A percentile compares a stretch with the other conserved stretches of the same genome.
Evolutionary conservation across 2,888 invertebrate genomes (phyloP).

Genomic region (Apodemia mormo): DNA sequence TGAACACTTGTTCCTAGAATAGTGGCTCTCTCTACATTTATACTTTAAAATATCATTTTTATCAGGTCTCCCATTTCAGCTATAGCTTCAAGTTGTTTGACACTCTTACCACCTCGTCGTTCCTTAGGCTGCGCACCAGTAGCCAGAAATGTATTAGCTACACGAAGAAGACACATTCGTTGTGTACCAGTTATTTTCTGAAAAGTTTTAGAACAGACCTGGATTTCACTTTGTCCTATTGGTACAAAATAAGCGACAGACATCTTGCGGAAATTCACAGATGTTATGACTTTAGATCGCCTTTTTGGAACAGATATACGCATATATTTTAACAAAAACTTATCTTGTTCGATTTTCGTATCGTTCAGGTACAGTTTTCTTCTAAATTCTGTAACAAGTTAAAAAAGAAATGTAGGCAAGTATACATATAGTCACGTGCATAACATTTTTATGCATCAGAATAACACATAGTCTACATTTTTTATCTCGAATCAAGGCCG

Average conservation of each 20-base stretch:
- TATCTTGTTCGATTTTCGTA: conserved; percentile 3
- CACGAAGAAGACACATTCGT: neutral
- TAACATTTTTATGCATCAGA: conserved; percentile 4
- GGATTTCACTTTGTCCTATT: conserved; percentile 6
- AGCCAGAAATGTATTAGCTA: neutral
- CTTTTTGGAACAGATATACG: conserved; percentile 6
- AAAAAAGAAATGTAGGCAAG: neutral
- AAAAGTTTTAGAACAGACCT: conserved; percentile 12
- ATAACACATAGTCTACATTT: neutral
- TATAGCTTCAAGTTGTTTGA: conserved; percentile 7
- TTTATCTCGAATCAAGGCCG: too few species aligned
- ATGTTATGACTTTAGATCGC: conserved; percentile 10
- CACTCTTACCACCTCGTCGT: conserved; percentile 8
- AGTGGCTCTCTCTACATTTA: conserved; percentile 7
- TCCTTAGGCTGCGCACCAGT: conserved; percentile 6
- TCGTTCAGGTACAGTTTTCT: conserved; percentile 3
- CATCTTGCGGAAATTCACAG: conserved; percentile 8
- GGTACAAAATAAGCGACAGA: conserved; percentile 6
- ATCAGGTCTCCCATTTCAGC: neutral
- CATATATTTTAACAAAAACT: conserved; percentile 13
- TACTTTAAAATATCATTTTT: conserved; percentile 4
- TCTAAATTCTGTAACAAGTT: conserved; percentile 10
- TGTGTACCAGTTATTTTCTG: conserved; percentile 1
- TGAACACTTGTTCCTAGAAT: conserved; percentile 10
- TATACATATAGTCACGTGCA: conserved; percentile 1